Base-by-base conservation (phyloP, 2,888 invertebrate genomes). In the Synanthedon andrenaeformis region DNA sequence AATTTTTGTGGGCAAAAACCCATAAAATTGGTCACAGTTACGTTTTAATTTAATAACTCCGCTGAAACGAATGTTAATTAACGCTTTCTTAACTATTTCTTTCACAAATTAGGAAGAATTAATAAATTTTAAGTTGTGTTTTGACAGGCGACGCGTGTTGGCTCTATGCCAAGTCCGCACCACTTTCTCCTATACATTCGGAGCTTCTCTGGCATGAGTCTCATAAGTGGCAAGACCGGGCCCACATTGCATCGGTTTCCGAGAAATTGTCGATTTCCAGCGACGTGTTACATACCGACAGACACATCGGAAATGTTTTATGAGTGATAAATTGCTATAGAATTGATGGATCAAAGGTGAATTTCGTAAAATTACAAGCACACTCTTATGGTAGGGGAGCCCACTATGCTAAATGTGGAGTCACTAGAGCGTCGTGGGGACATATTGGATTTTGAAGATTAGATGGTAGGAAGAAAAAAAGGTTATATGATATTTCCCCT, bases 51-150 rank as follows among this genome's bases (percentile, higher is more conserved):
- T 76, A 78, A 80, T 79, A 70, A 73, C 71, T 75, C 65, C 69
- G 81, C 74, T 77, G 82, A 81, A 79, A 76, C 75, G 82, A 78
- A 76, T 72, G 74, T 78, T 79, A 78, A 82, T 84, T 79, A 76
- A 74, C 70, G 62, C 64, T 68, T 70, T 72, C 63, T n/a, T n/a
- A n/a, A n/a, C n/a, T 76, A 76, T 79, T 78, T 78, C 75, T 69
- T 76, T 72, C 71, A 74, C 73, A 75, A 79, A 80, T 81, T 80
- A 80, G 75, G 60, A 67, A 68, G 72, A 75, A 72, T 79, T 76
- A 76, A 83, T 82, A 81, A 76, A 79, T 83, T 76, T 67, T 64
- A 70, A 35, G 35, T 66, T 66, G 64, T 63, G 63, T 71, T 76
- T 73, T 77, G 77, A 80, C 72, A 70, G 67, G 69, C 65, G 59